These are phyloP conservation scores for Choreutis nemorana DNA, from an alignment of 2,888 invertebrate species.

Conservation along the genomic window DNA sequence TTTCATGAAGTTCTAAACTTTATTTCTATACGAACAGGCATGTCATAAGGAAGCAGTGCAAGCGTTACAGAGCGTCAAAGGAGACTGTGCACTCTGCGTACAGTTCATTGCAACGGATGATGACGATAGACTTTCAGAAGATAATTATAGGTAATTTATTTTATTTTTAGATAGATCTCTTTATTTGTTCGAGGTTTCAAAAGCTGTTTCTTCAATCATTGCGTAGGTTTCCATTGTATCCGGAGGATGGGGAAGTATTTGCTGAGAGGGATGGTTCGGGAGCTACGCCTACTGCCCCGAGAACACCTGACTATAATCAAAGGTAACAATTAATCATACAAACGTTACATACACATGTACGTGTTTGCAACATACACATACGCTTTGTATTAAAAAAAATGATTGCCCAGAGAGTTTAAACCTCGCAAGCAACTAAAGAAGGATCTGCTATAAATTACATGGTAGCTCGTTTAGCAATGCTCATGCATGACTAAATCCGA, in stretches of 20 bases:
- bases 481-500: neutral
- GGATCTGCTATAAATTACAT: too few species aligned
- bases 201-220: neutral
- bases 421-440: too few species aligned
- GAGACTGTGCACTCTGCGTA: conserved; percentile 78
- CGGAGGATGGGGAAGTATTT: conserved; percentile 40
- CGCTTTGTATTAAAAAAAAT: too few species aligned
- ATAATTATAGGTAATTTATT: conserved; percentile 51
- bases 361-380: too few species aligned
- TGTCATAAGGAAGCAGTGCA: conserved; percentile 85
- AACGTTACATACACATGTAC: too few species aligned
- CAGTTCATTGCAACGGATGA: conserved; percentile 79
- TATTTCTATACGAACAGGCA: too few species aligned
- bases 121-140: conserved; percentile 71
- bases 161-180: neutral
- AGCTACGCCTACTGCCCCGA: conserved; percentile 71
- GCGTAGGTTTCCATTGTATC: conserved; percentile 49
- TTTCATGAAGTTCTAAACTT: too few species aligned
- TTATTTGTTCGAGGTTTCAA: neutral
- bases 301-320: conserved; percentile 64
- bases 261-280: conserved; percentile 51
- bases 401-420: too few species aligned
- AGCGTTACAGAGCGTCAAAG: conserved; percentile 79
- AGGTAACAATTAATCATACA: conserved; percentile 13
- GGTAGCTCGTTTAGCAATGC: too few species aligned